phyloP scores from a whole-genome alignment of 1,140 invertebrate genomes.

The Asbolus verrucosus region DNA sequence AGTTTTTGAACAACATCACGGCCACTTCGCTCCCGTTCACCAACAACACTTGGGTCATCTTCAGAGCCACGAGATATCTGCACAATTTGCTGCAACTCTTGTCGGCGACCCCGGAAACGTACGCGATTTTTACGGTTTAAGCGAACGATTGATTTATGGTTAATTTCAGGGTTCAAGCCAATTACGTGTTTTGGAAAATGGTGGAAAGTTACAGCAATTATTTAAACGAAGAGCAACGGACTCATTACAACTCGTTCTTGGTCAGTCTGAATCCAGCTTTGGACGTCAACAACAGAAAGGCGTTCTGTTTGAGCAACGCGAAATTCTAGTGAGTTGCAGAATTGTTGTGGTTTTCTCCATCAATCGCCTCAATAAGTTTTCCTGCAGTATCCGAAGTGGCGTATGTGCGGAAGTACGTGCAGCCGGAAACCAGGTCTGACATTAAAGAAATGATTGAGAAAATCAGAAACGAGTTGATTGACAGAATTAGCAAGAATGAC shows the following conservation, averaged over 20 bases:
- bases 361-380: constrained; percentile 37
- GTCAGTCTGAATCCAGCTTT: constrained; percentile 1
- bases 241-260: constrained; percentile 11
- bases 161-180: constrained; percentile 49
- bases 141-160: no score
- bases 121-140: not conserved
- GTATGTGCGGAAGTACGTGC: constrained; percentile 50
- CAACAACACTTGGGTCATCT: constrained; percentile 35
- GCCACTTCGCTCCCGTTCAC: not conserved
- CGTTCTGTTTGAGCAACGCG: constrained; percentile 13
- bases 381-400: constrained; percentile 46
- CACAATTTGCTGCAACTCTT: constrained; percentile 40
- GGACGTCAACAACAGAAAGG: constrained; percentile 2
- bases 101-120: constrained; percentile 37
- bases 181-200: constrained; percentile 50
- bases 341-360: not conserved
- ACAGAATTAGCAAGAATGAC: constrained; percentile 41
- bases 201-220: constrained; percentile 14
- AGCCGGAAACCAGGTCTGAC: constrained; percentile 31
- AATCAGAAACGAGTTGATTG: constrained; percentile 48
- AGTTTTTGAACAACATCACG: constrained; percentile 50
- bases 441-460: constrained; percentile 50
- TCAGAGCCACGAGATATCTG: constrained; percentile 30
- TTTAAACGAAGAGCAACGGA: not conserved
- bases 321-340: constrained; percentile 19